phyloP scores from a whole-genome alignment of 2,113 vertebrate species.

The Psammodynastes pulverulentus region DNA sequence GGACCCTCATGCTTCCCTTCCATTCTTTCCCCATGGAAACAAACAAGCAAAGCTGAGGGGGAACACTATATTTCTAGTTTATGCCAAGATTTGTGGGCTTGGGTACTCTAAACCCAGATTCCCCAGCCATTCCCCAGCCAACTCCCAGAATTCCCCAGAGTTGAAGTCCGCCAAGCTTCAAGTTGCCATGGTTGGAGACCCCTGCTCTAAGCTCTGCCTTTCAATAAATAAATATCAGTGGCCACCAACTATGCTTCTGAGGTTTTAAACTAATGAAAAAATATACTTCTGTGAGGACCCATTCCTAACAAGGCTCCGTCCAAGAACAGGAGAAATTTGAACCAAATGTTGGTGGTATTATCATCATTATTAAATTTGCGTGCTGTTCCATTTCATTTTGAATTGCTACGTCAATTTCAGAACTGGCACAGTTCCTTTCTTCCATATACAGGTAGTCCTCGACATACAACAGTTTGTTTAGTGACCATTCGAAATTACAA shows the following conservation, averaged over 20 bases:
- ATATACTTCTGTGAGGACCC: background rate
- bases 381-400: background rate
- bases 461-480: background rate
- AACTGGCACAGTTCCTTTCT: background rate
- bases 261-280: background rate
- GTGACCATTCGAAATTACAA: background rate
- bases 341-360: background rate
- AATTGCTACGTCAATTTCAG: background rate
- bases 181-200: too few relatives aligned
- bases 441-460: background rate
- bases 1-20: background rate
- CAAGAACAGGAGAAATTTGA: too few relatives aligned
- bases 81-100: background rate
- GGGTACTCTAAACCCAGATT: rapidly evolving
- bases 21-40: background rate
- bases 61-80: background rate
- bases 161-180: too few relatives aligned
- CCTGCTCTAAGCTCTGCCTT: background rate
- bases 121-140: too few relatives aligned
- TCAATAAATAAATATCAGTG: background rate
- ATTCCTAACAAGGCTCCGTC: background rate
- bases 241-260: background rate
- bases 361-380: background rate
- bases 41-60: background rate
- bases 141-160: too few relatives aligned